These are phyloP conservation scores for Gadus macrocephalus DNA, from an alignment of 2,113 vertebrate species.

Conservation along the genomic window DNA sequence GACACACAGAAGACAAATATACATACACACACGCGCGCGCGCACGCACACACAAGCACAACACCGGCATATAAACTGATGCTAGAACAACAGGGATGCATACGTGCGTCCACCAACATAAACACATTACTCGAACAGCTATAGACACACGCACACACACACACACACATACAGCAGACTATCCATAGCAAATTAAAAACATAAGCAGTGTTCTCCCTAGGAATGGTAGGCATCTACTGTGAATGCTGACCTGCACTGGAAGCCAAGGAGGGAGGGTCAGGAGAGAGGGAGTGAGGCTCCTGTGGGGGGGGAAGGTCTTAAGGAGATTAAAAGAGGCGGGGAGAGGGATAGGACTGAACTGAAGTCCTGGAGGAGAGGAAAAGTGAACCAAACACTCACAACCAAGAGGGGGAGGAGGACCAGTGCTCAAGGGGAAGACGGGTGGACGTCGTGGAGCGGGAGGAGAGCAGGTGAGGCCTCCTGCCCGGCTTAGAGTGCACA, in stretches of 20 bases:
- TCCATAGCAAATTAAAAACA: slow-evolving; percentile 58
- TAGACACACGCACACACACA: neutral
- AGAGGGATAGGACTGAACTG: slow-evolving; percentile 49
- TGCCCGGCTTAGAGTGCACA: slow-evolving; percentile 8
- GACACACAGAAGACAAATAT: neutral
- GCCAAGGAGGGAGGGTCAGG: slow-evolving; percentile 49
- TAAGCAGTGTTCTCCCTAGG: slow-evolving; percentile 74
- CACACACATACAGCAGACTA: slow-evolving; percentile 2
- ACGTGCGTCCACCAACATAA: too few species aligned
- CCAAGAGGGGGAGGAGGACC: slow-evolving; percentile 15
- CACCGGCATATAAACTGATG: slow-evolving; percentile 11
- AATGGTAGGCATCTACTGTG: slow-evolving; percentile 89
- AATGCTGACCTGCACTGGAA: slow-evolving; percentile 72
- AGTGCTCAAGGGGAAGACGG: neutral
- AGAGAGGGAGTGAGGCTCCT: slow-evolving; percentile 62
- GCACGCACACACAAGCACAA: slow-evolving; percentile 5
- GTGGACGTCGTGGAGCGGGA: slow-evolving; percentile 4
- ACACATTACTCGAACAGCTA: neutral
- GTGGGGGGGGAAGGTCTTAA: slow-evolving; percentile 62
- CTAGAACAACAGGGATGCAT: neutral
- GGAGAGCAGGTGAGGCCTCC: slow-evolving; percentile 32
- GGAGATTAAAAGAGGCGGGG: slow-evolving; percentile 52
- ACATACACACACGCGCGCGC: neutral
- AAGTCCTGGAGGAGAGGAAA: slow-evolving; percentile 33
- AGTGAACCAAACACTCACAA: slow-evolving; percentile 15